Evolutionary conservation across 1,140 invertebrate species (phyloP), one percentile per base, ranked within the genome.

Genomic region (Galendromus occidentalis): DNA sequence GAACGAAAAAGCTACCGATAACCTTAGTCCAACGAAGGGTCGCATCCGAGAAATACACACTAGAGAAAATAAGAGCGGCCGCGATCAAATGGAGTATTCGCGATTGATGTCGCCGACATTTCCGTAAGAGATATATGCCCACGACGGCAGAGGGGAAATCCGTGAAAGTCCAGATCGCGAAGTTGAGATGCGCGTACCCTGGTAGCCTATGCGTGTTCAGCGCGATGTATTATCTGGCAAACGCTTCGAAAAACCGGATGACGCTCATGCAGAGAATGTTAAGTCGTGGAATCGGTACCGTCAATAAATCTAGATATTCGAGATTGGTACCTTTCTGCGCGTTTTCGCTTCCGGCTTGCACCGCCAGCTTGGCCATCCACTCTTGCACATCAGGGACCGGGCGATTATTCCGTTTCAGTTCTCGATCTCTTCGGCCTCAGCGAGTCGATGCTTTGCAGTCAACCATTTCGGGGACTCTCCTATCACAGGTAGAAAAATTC

Each of bases 101-200:
- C 14, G 51, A 29, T 9, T 59, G 14, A 20, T 22, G 51, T 1
- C 51, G 51, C 1, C 51, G 51, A 25, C 51, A 59, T 14, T 59
- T 59, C n/a, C 51, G 51, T 25, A 59, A 17, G 51, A 59, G 51
- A 33, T 59, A 59, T 22, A 59, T 59, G 1, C 25, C 51, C 2
- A 59, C 33, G 2, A 59, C 17, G 1, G 51, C 51, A 4, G 51
- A 59, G 1, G 51, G 51, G 20, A 59, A 59, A 5, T 59, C 51
- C 14, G 51, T 22, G 51, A 59, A 59, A 14, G 51, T 59, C 22
- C n/a, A 59, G 25, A 59, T 59, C n/a, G 51, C 51, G 20, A 59
- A 59, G 20, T 59, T 59, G 14, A 59, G 14, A 33, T 59, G 51
- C 14, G 51, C n/a, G 51, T 59, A 20, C 17, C 51, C 51, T 2